Evolutionary conservation across 2,888 invertebrate species (phyloP), one percentile per base, ranked within the genome.

Genomic region (Nomada ferruginata): DNA sequence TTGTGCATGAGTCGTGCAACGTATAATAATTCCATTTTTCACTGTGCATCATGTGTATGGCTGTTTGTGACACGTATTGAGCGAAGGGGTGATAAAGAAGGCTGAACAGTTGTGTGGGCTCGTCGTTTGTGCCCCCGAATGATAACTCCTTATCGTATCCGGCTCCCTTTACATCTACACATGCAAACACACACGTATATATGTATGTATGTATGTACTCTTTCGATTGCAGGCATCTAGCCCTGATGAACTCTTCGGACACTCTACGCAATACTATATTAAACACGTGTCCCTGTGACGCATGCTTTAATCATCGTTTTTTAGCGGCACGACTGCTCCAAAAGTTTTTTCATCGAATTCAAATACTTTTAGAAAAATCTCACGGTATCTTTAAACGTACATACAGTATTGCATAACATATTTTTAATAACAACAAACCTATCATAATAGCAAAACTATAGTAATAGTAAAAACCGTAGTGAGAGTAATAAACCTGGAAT

Each of bases 91-190:
- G 86, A 87, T 82, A 90, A 89, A 85, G 77, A 72, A 73, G 68
- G 76, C 79, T 76, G 76, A 79, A 72, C 69, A 70, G 57, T 64
- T 79, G 85, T 81, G 82, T 81, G 82, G 82, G 83, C 77, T 79
- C 73, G 73, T 73, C 81, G 87, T 89, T 85, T 80, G 89, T 88
- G 86, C 87, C 84, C 84, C 83, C 85, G 80, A 86, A 87, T 88
- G 92, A 92, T 92, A 92, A 92, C 86, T 85, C 79, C 89, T 92
- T 92, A 92, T 92, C 92, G 87, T 91, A 92, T 92, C 91, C 91
- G 91, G 90, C 89, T 91, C 90, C 88, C 89, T 88, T 91, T 90
- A 73, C 83, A 66, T 66, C 65, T 26, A 77, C 65, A 60, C 78
- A 9, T 1, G 2, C 42, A 13, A 26, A 9, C 20, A 36, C 20